Base-by-base conservation (phyloP, 2,888 invertebrate species). In the Drepana falcataria region DNA sequence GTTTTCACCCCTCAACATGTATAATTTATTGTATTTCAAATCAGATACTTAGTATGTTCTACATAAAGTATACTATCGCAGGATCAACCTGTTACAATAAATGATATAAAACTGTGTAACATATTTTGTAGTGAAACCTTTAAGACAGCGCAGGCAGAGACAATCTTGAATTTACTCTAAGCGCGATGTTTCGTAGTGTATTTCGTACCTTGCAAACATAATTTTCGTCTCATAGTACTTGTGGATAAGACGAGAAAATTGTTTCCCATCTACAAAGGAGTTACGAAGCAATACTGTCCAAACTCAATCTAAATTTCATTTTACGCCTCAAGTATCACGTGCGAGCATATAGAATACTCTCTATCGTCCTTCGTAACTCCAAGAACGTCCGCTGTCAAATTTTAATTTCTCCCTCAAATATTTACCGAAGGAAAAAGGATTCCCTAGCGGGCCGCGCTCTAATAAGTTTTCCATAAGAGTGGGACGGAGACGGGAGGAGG, bases 331-430 rank as follows among this genome's bases (percentile, higher is more conserved):
- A 85, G 81, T 85, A 87, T 86, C 88, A 88, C 90, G 85, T 84
- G 79, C 83, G 83, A 63, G 83, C 83, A 86, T 85, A 87, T 74
- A 88, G 83, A 84, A 83, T 83, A 80, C 81, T 79, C 79, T 79
- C 67, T 68, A 73, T 68, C 81, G 82, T 81, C 83, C 85, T 83
- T 76, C 81, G 81, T 79, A 75, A 75, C 80, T 79, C 77, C 68
- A 63, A 75, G 78, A 85, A 79, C 87, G 86, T 83, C 83, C 87
- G 89, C 88, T 89, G 90, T 91, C 90, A 90, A 91, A 90, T 91
- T 91, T 91, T 91, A 91, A 90, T 91, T 91, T 90, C 91, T 90
- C 85, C 81, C 85, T 91, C 91, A 91, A 91, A 91, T 90, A 91
- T 91, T 91, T 91, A 87, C 90, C 86, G 85, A 85, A 86, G 89